A percentile compares a stretch with the other conserved stretches of the same genome.
phyloP scores from a whole-genome alignment of 2,797 vertebrate species.

The Microtus californicus region DNA sequence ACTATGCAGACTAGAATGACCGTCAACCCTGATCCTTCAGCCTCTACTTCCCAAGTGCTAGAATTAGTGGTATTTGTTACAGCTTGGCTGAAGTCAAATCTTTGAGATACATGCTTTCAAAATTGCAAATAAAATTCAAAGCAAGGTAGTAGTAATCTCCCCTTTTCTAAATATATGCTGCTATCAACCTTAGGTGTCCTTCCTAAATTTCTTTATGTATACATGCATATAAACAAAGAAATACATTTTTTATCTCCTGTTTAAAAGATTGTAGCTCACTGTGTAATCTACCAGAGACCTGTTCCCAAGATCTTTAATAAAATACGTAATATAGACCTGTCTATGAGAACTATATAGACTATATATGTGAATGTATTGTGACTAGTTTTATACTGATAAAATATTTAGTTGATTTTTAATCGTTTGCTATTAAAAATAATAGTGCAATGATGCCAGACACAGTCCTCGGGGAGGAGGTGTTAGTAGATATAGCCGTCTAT shows the following conservation, averaged over 20 bases:
- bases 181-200: background rate
- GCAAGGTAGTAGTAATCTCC: background rate
- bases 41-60: background rate
- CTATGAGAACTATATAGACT: background rate
- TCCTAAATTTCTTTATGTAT: background rate
- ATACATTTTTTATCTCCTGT: background rate
- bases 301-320: constrained; percentile 9
- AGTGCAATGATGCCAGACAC: background rate
- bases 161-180: background rate
- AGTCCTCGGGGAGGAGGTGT: background rate
- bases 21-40: background rate
- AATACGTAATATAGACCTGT: background rate
- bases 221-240: background rate
- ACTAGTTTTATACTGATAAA: background rate
- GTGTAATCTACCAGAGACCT: background rate
- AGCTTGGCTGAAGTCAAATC: background rate
- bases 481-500: background rate
- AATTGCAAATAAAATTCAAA: background rate
- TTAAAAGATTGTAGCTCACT: constrained; percentile 6
- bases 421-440: constrained; percentile 55
- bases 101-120: background rate
- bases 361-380: background rate
- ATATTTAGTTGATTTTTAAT: constrained; percentile 27
- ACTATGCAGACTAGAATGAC: background rate
- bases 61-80: background rate